Base-by-base conservation (phyloP, 2,888 invertebrate genomes). In the Lysandra coridon region DNA sequence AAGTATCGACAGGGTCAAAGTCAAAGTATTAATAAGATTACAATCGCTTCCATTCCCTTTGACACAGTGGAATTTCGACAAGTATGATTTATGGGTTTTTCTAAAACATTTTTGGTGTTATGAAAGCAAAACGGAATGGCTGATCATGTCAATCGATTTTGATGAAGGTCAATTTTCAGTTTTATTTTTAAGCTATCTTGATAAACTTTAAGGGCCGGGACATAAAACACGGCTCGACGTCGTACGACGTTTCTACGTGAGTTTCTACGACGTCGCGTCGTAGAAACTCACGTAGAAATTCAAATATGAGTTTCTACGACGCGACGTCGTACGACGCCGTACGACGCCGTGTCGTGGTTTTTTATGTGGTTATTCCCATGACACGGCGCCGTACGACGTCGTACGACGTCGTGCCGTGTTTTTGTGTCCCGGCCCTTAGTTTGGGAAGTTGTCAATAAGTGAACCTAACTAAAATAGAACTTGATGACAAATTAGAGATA, bases 1-100 rank as follows among this genome's bases (percentile, higher is more conserved):
- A 74, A 74, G n/a, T 40, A 44, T 74, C 44, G 40, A 44, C 44
- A 44, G 74, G 73, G 23, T 74, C 44, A 74, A 44, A 74, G 74
- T 74, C 44, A 74, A 74, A 74, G 23, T 44, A 10, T 17, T 40
- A 44, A 74, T n/a, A 74, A 44, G 40, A 74, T 74, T 44, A 74
- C 23, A 44, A 74, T 74, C 33, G 5, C 33, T 17, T 6, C 37
- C 17, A 69, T 69, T 69, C 69, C 14, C 33, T 4, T 33, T 12
- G 69, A 23, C 14, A 33, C 69, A 33, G 30, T 69, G 69, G 69
- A 37, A 69, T 69, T 69, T 69, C 69, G 69, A 37, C 14, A 37
- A 69, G 69, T 12, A 33, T 69, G 69, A 69, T 69, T 69, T 17
- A 69, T 69, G 33, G 33, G 5, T 33, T 69, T 69, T 69, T 30